Percentiles rank a stretch among this genome's conserved stretches.
These are phyloP conservation scores for Hydrotaea cyrtoneurina DNA, from an alignment of 2,888 invertebrate species.

Conservation along the genomic window DNA sequence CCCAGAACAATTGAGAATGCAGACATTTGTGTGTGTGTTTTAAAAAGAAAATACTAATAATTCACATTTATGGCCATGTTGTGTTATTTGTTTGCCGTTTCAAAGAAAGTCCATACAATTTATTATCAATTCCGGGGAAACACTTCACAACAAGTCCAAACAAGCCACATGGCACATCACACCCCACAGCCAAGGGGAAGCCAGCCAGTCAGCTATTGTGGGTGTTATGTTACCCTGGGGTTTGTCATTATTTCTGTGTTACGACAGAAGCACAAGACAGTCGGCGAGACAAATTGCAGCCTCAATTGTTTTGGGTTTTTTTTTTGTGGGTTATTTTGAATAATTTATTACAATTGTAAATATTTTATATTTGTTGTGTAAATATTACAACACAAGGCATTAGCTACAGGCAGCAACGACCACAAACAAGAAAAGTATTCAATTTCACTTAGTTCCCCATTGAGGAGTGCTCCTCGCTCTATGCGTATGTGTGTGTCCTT, in stretches of 20 bases:
- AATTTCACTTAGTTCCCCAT: slow-evolving; percentile 16
- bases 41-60: background rate
- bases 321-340: slow-evolving; percentile 33
- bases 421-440: slow-evolving; percentile 11
- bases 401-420: slow-evolving; percentile 21
- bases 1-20: background rate
- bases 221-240: background rate
- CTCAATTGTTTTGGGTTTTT: slow-evolving; percentile 48
- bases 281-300: slow-evolving; percentile 46
- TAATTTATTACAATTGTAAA: slow-evolving; percentile 58
- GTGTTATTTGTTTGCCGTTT: too few relatives aligned
- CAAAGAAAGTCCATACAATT: too few relatives aligned
- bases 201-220: background rate
- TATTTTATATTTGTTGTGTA: slow-evolving; percentile 48
- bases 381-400: slow-evolving; percentile 48
- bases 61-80: too few relatives aligned
- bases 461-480: background rate
- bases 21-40: background rate
- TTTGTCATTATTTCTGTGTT: background rate
- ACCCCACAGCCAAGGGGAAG: background rate
- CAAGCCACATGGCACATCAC: background rate
- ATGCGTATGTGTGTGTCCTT: background rate
- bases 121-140: background rate
- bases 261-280: slow-evolving; percentile 3
- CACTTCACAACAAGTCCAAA: background rate